phyloP scores from a whole-genome alignment of 2,888 invertebrate species.

The Napeogenes inachia region DNA sequence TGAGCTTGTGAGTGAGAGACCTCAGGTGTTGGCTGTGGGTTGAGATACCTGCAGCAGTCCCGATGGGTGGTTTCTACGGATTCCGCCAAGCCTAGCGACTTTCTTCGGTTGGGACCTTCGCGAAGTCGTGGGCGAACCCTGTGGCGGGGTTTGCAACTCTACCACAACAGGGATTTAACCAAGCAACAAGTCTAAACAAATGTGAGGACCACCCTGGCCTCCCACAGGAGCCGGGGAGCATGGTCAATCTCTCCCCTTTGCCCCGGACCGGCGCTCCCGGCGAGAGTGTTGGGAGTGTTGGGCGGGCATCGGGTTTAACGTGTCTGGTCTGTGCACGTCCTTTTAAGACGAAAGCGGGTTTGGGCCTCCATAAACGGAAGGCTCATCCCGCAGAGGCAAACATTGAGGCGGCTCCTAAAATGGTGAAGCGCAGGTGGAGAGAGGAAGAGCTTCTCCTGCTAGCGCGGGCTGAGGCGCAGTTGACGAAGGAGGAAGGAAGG shows the following conservation, averaged over 20 bases:
- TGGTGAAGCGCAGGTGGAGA: constrained; percentile 29
- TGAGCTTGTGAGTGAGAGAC: constrained; percentile 8
- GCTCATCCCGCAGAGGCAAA: constrained; percentile 28
- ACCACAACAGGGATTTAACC: constrained; percentile 4
- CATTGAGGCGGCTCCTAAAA: constrained; percentile 22
- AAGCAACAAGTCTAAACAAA: background rate
- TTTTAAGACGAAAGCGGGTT: constrained; percentile 22
- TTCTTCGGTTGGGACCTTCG: constrained; percentile 23
- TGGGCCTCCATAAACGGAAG: constrained; percentile 25
- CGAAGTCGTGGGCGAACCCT: constrained; percentile 20
- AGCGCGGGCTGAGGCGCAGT: constrained; percentile 28
- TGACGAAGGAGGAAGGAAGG: constrained; percentile 14
- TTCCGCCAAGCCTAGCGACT: constrained; percentile 16
- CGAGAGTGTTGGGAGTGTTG: constrained; percentile 3
- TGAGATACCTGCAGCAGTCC: constrained; percentile 9
- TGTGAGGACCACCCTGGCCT: constrained; percentile 19
- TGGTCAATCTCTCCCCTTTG: constrained; percentile 13
- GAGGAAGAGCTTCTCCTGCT: constrained; percentile 26
- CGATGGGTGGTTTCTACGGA: constrained; percentile 10
- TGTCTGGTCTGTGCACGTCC: constrained; percentile 23
- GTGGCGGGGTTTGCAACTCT: constrained; percentile 22
- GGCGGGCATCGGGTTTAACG: constrained; percentile 12
- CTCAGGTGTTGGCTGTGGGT: constrained; percentile 7
- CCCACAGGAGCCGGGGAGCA: constrained; percentile 29
- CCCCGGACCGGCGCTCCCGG: constrained; percentile 5